Conservation (phyloP, 2,888 invertebrate genomes). For the Platerodrilus igneus region DNA sequence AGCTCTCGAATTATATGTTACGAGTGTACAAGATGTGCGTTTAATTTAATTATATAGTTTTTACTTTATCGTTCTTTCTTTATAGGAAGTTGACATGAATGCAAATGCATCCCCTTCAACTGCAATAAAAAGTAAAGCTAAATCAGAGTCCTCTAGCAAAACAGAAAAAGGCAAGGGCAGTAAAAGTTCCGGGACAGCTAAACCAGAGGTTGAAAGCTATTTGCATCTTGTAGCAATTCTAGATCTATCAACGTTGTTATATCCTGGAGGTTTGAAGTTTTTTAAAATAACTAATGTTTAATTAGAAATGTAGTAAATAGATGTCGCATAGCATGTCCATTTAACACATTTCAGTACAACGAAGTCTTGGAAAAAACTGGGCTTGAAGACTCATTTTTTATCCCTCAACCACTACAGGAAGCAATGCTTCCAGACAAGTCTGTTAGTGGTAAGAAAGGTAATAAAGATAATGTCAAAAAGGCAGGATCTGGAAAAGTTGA, state of each 20-base stretch:
- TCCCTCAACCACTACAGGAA: slow-evolving; percentile 36
- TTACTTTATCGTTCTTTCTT: too few species aligned
- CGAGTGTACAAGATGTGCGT: slow-evolving; percentile 17
- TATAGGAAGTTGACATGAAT: not conserved
- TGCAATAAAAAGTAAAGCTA: slow-evolving; percentile 4
- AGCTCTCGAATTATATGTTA: slow-evolving; percentile 40
- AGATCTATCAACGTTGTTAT: slow-evolving; percentile 40
- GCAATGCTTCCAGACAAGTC: too few species aligned
- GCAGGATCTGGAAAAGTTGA: slow-evolving; percentile 16
- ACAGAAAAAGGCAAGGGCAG: slow-evolving; percentile 11
- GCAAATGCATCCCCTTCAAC: too few species aligned
- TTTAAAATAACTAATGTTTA: slow-evolving; percentile 1
- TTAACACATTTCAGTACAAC: slow-evolving; percentile 37
- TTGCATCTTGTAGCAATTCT: slow-evolving; percentile 43
- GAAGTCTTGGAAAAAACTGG: slow-evolving; percentile 39
- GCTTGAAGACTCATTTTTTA: slow-evolving; percentile 39
- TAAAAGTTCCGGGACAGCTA: too few species aligned
- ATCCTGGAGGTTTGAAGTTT: slow-evolving; percentile 39
- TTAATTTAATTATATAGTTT: not conserved
- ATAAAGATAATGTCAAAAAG: slow-evolving; percentile 12
- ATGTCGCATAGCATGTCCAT: slow-evolving; percentile 36
- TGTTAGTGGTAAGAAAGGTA: slow-evolving; percentile 6
- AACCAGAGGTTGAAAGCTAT: slow-evolving; percentile 26
- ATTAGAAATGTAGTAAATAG: slow-evolving; percentile 33
- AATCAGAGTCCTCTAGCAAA: slow-evolving; percentile 8